Evolutionary conservation across 2,797 vertebrate genomes (phyloP), one percentile per base, ranked within the genome.

Genomic region (Antennarius maculatus): DNA sequence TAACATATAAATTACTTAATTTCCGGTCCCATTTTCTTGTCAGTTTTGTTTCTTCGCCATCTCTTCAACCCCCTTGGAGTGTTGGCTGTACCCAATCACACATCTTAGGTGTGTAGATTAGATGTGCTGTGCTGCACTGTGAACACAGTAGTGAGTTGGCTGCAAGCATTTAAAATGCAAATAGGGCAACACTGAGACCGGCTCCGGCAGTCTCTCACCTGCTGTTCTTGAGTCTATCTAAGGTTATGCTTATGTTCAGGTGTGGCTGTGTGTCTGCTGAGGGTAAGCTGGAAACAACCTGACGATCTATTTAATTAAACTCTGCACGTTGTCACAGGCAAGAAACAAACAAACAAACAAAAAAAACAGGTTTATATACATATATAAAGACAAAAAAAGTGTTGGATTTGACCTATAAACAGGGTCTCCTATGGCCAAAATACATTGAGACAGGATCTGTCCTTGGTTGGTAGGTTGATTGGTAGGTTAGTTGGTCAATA

Each of bases 101-200:
- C 88, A 89, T 90, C 88, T 93, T 85, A 90, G 87, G 88, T 91
- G 90, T 93, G 90, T 91, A 92, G 90, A 91, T 92, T 91, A 91
- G 84, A 77, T 86, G 81, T 81, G 84, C 86, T 84, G 84, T 66
- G 28, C 85, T 89, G 79, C 83, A 83, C 88, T 88, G 84, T 82
- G 87, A 89, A 89, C 89, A 90, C 90, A 91, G 87, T 86, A 88
- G 86, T 86, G 82, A 90, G 88, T 88, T 79, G 79, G 81, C 41
- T 76, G 64, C 80, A 76, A 89, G 86, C 91, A 92, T 95, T 96
- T 96, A 93, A 95, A 92, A 96, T 96, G 96, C 92, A 94, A 97
- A 97, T 95, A 85, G 61, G 65, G 74, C 68, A 55, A 87, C 78
- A 72, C 79, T 83, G 86, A 85, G 85, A 75, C 46, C 51, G 95